Percentiles rank a stretch among this genome's conserved stretches.
These are phyloP conservation scores for Silurus aristotelis DNA, from an alignment of 2,797 vertebrate genomes.

Conservation along the genomic window DNA sequence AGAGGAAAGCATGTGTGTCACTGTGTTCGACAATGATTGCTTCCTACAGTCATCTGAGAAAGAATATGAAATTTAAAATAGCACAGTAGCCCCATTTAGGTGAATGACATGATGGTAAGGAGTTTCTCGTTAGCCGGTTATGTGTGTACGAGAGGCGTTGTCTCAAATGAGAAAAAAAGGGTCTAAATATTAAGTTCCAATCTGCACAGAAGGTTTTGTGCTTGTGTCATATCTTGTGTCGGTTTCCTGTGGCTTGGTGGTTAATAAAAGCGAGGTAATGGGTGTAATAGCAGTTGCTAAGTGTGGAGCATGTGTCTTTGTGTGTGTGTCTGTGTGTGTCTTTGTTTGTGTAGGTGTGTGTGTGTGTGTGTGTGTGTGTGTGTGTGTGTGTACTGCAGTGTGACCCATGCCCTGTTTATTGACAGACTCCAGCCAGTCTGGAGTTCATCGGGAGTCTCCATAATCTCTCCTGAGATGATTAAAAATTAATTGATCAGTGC, in stretches of 20 bases:
- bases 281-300: conserved; percentile 54
- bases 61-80: conserved; percentile 18
- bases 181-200: conserved; percentile 35
- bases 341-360: conserved; percentile 1
- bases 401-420: conserved; percentile 85
- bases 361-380: neutral
- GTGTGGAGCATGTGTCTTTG: conserved; percentile 28
- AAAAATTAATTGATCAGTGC: conserved; percentile 83
- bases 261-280: conserved; percentile 44
- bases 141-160: neutral
- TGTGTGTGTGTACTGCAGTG: conserved; percentile 43
- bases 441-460: conserved; percentile 80
- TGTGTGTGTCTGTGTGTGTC: neutral
- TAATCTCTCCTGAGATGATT: conserved; percentile 81
- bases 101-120: conserved; percentile 6
- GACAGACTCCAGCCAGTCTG: conserved; percentile 87
- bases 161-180: neutral
- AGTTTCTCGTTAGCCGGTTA: neutral
- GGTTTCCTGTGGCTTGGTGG: conserved; percentile 45
- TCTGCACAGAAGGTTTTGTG: conserved; percentile 1
- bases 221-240: conserved; percentile 41
- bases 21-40: conserved; percentile 51
- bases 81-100: neutral
- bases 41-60: conserved; percentile 50
- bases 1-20: conserved; percentile 43